phyloP scores from a whole-genome alignment of 2,113 vertebrate species.

The Hippocampus zosterae region DNA sequence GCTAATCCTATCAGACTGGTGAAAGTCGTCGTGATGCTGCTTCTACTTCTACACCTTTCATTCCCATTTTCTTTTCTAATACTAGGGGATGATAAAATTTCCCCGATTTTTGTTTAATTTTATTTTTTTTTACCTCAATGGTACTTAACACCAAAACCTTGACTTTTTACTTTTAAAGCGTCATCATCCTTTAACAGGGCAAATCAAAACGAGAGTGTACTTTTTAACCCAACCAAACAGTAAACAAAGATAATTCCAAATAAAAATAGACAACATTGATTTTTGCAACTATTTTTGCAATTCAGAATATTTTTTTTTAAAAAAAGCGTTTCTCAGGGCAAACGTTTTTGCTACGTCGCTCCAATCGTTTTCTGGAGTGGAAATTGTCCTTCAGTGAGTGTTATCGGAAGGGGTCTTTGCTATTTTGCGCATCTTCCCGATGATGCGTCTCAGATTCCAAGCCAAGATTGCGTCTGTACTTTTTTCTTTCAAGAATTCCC shows the following conservation, averaged over 20 bases:
- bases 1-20: not conserved
- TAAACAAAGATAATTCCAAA: not conserved
- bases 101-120: not conserved
- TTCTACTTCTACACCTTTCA: not conserved
- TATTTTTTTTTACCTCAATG: not conserved
- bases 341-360: not conserved
- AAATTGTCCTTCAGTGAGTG: not conserved
- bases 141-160: not conserved
- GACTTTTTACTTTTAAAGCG: not conserved
- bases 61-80: not conserved
- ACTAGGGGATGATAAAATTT: not conserved
- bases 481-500: conserved; percentile 45
- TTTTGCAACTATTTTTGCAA: conserved; percentile 5
- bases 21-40: not conserved
- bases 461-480: conserved; percentile 64
- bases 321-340: not conserved
- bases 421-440: conserved; percentile 63
- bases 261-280: not conserved
- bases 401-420: conserved; percentile 56
- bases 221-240: not conserved
- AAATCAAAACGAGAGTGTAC: not conserved
- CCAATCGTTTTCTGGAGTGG: not conserved
- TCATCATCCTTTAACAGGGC: not conserved
- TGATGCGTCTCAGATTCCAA: conserved; percentile 68
- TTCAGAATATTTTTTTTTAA: not conserved